Base-by-base conservation (phyloP, 1,140 invertebrate genomes). In the Cryptotermes secundus region DNA sequence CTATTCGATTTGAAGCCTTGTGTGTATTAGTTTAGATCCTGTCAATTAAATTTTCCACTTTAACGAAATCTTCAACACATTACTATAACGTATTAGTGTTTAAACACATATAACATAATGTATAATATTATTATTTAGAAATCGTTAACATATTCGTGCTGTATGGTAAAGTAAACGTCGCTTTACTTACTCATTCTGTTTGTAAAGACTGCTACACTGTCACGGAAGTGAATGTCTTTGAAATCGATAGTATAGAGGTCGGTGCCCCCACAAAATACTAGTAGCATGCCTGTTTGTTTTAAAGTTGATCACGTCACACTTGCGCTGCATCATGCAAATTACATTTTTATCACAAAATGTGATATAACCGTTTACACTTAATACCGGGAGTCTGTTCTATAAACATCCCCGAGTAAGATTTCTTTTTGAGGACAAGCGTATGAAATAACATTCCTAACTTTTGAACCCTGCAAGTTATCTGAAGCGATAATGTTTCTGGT, bases 271-370 rank as follows among this genome's bases (percentile, higher is more conserved):
- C 59, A 65, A 65, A 65, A 65, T n/a, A 65, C 24, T 65, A 65
- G 59, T 65, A 65, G 26, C 26, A n/a, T 65, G 59, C 59, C 59
- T 65, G 59, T 65, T 65, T 65, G 53, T 59, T 65, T 65, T 65
- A 65, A 65, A 65, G 59, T n/a, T 65, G 59, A 65, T 65, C 59
- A n/a, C 59, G 59, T n/a, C 59, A 65, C n/a, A 65, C 59, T n/a
- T 65, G n/a, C n/a, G 59, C 19, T n/a, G n/a, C 59, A 65, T 65
- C 59, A 65, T 65, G 59, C 59, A 65, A 65, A 65, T 65, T 65
- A 65, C n/a, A 65, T 65, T 59, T 59, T 19, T 65, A 12, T n/a
- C 59, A 65, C 26, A 65, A 26, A 65, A 65, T n/a, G 59, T 14
- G 16, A 14, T 49, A 49, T 14, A 14, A 19, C 9, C 16, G 45